These are phyloP conservation scores for Bombus breviceps DNA, from an alignment of 1,140 invertebrate species.

Conservation along the genomic window DNA sequence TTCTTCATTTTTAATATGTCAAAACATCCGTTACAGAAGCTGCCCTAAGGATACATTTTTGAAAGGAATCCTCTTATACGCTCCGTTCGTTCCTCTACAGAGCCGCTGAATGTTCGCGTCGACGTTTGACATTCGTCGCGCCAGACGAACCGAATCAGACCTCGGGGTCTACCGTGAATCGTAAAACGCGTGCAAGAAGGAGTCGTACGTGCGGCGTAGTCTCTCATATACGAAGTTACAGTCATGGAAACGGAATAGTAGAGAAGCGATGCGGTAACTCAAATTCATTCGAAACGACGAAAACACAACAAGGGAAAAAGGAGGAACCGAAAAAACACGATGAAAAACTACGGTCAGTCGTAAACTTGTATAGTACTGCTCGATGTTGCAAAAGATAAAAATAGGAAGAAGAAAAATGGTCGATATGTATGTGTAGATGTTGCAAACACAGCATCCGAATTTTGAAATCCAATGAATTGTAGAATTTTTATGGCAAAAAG, in stretches of 20 bases:
- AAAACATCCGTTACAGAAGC: slow-evolving; percentile 43
- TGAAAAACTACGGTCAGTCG: background rate
- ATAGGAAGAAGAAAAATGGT: background rate
- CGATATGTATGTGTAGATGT: background rate
- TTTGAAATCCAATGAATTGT: slow-evolving; percentile 1
- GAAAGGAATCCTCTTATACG: slow-evolving; percentile 60
- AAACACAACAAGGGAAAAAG: background rate
- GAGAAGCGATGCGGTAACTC: slow-evolving; percentile 1
- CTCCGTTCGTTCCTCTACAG: slow-evolving; percentile 18
- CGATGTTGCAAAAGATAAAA: background rate
- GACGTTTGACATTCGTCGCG: slow-evolving; percentile 60
- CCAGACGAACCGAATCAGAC: slow-evolving; percentile 61
- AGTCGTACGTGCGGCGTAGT: slow-evolving; percentile 14
- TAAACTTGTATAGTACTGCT: slow-evolving; percentile 18
- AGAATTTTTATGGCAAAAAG: background rate
- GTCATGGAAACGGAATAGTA: slow-evolving; percentile 6
- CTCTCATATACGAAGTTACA: background rate
- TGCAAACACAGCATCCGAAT: background rate
- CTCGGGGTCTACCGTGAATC: slow-evolving; percentile 47
- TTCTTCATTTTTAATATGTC: slow-evolving; percentile 35
- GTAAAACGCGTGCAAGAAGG: slow-evolving; percentile 54
- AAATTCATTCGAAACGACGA: slow-evolving; percentile 33
- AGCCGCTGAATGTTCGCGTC: slow-evolving; percentile 33
- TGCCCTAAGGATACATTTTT: slow-evolving; percentile 62
- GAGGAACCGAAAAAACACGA: background rate